Base-by-base conservation (phyloP, 2,888 invertebrate genomes). In the Diplazon laetatorius region DNA sequence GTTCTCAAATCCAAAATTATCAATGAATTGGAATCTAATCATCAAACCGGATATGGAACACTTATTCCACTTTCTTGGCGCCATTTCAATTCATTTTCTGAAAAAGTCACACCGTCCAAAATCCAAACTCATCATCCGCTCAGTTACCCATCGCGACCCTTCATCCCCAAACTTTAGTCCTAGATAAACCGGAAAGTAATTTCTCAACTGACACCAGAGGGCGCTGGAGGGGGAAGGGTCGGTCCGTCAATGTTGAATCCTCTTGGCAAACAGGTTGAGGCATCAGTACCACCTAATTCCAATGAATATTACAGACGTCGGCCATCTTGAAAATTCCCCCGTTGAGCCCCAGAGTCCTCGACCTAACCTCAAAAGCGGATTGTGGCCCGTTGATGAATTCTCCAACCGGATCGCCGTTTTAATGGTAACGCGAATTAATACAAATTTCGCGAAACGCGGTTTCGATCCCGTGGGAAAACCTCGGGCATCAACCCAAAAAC, bases 181-280 rank as follows among this genome's bases (percentile, higher is more conserved):
- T n/a, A 52, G 35, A 14, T 62, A 1, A 72, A 63, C 14, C 55
- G n/a, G 18, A 16, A 59, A 18, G 63, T 37, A 59, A 60, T 59
- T 71, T 55, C 59, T 65, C 10, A 86, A 86, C 85, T 84, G 82
- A 82, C 70, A n/a, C 87, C 70, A 83, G 87, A 30, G 30, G 30
- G 30, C 4, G 30, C 30, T 2, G 6, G 30, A 30, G 6, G 6
- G 6, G 30, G 30, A 30, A 6, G 30, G 30, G 30, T 2, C 6
- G 2, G 30, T 88, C 84, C 88, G 87, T 88, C 88, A 88, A 87
- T 77, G 87, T 88, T 88, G 84, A 85, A 88, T 85, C 88, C 87
- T 83, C 88, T 88, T 88, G 88, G 85, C 83, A 74, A 59, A 14
- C 39, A 30, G 39, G 25, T 18, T 30, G 48, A 39, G 48, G 50